A percentile compares a stretch with the other conserved stretches of the same genome.
phyloP scores from a whole-genome alignment of 2,797 vertebrate genomes.

The Podarcis siculus region DNA sequence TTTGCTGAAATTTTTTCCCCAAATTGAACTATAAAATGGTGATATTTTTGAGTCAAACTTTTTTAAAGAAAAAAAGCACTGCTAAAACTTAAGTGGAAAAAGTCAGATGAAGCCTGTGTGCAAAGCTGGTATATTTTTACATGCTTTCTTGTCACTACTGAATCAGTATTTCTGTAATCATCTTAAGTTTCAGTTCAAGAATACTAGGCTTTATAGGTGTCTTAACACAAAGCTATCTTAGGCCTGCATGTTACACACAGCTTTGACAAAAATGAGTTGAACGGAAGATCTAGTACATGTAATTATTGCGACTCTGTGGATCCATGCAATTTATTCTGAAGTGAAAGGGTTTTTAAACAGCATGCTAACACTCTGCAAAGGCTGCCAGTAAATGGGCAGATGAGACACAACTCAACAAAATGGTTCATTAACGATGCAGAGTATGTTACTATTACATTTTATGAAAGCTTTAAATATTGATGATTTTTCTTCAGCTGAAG shows the following conservation, averaged over 20 bases:
- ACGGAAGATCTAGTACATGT: not conserved
- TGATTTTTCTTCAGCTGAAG: not conserved
- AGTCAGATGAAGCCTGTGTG: not conserved
- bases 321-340: slow-evolving; percentile 10
- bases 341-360: not conserved
- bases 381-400: not conserved
- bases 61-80: not conserved
- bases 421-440: not conserved
- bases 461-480: slow-evolving; percentile 26
- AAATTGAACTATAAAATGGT: too few relatives aligned
- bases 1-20: too few relatives aligned
- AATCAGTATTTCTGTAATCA: not conserved
- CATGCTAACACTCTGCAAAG: not conserved
- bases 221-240: not conserved
- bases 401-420: slow-evolving; percentile 2
- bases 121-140: not conserved
- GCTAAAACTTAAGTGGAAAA: not conserved
- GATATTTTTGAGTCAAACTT: too few relatives aligned
- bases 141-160: not conserved
- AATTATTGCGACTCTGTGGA: not conserved
- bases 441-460: not conserved
- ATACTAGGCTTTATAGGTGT: not conserved
- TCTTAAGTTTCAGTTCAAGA: not conserved
- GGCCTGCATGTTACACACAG: not conserved
- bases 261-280: not conserved